Evolutionary conservation across 1,140 invertebrate genomes (phyloP), one percentile per base, ranked within the genome.

Genomic region (Microplitis mediator): DNA sequence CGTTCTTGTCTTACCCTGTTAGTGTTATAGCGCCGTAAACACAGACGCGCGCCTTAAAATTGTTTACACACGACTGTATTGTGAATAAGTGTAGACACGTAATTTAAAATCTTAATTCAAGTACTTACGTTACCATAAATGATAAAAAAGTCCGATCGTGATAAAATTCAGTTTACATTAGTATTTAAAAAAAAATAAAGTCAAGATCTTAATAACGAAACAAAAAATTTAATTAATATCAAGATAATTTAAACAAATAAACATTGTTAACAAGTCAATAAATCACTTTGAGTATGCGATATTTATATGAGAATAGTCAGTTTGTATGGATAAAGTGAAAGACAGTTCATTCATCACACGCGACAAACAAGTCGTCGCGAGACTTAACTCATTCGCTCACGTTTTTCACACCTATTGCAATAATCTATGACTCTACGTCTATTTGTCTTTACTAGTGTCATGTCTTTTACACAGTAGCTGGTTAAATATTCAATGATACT

Each of bases 381-480:
- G 63, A 63, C 61, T 63, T 13, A 63, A 51, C 4, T 31, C 14
- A 54, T 13, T 50, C 45, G 6, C 6, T 8, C 45, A 50, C 31
- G 14, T 6, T 14, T 65, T 51, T 65, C 36, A 51, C 63, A 52
- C 39, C 63, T 65, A 14, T 56, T 35, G 4, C 45, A 39, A 23
- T 23, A 23, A 36, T 51, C 45, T 50, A 54, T 16, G 16, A 64
- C 34, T 23, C 23, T 32, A 64, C 16, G 39, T 50, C 63, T 50
- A 65, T 51, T 65, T 65, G 63, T 51, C 63, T 36, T 68, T 51
- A 75, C 73, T 71, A 61, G 69, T 73, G 74, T 69, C 71, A 74
- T 73, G 71, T 64, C 70, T 58, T 71, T 4, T 64, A 14, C n/a
- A 39, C n/a, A 70, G 74, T 74, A 75, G 75, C 69, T 72, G 67